phyloP scores from a whole-genome alignment of 2,888 invertebrate species.

The Marronus borbonicus region DNA sequence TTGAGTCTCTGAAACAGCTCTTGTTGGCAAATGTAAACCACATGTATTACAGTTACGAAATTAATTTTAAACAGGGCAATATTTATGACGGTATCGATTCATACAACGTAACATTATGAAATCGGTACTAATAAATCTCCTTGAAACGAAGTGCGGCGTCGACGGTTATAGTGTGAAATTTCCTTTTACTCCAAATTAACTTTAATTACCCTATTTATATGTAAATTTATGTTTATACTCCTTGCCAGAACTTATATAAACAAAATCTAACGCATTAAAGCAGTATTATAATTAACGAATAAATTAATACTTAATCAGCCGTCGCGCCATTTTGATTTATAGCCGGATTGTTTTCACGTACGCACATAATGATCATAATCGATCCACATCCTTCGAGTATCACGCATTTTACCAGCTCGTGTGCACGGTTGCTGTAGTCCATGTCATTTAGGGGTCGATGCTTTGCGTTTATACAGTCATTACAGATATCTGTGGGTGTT shows the following conservation, averaged over 20 bases:
- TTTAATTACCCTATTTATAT: slow-evolving; percentile 39
- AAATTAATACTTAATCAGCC: slow-evolving; percentile 41
- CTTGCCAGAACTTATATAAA: slow-evolving; percentile 2
- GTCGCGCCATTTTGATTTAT: slow-evolving; percentile 32
- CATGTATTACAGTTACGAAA: no score
- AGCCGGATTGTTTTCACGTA: slow-evolving; percentile 12
- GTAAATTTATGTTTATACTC: slow-evolving; percentile 44
- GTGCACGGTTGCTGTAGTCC: not conserved
- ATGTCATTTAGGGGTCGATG: no score
- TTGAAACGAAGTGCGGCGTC: slow-evolving; percentile 3
- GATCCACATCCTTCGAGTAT: not conserved
- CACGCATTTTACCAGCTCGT: not conserved
- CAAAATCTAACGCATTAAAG: slow-evolving; percentile 32
- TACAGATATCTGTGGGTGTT: no score
- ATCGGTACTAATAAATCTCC: slow-evolving; percentile 5
- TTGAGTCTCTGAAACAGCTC: no score
- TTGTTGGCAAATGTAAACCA: no score
- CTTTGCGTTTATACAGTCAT: no score
- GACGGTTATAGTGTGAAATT: slow-evolving; percentile 13
- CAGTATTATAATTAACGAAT: slow-evolving; percentile 36
- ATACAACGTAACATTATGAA: not conserved
- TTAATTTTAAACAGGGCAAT: no score
- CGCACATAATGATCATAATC: not conserved
- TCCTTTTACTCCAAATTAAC: slow-evolving; percentile 23
- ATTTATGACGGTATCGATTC: no score